Conservation (phyloP, 2,113 vertebrate genomes). For the Leptosomus discolor region DNA sequence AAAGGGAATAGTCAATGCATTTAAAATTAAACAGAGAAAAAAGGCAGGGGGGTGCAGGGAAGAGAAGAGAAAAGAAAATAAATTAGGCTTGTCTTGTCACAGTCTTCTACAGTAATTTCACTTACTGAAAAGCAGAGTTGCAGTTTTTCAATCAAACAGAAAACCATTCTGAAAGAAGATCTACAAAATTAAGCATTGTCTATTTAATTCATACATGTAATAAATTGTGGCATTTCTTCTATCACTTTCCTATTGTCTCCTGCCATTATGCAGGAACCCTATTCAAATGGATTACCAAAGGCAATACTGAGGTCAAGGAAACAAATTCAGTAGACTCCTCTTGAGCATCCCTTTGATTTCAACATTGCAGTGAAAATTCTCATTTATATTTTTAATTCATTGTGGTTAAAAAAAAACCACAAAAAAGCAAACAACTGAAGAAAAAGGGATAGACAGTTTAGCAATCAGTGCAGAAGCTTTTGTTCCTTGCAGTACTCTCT, state of each 20-base stretch:
- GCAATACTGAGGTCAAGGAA: constrained; percentile 18
- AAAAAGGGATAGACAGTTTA: neutral
- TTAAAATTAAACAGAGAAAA: constrained; percentile 17
- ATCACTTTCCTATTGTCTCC: neutral
- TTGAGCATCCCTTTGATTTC: constrained; percentile 3
- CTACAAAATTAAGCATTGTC: constrained; percentile 9
- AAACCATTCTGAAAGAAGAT: neutral
- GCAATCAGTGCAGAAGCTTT: neutral
- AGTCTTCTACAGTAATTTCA: neutral
- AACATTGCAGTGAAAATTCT: neutral
- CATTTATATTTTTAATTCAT: constrained; percentile 38
- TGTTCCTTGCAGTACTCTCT: neutral
- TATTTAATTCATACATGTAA: constrained; percentile 7
- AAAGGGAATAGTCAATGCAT: neutral
- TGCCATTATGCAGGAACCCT: neutral
- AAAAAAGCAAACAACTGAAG: neutral
- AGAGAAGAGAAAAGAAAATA: neutral
- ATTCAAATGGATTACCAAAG: constrained; percentile 24
- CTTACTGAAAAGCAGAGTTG: constrained; percentile 2
- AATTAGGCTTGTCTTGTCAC: neutral
- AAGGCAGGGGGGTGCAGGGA: neutral
- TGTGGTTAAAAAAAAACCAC: neutral
- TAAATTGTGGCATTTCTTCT: neutral
- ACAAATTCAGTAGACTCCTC: neutral
- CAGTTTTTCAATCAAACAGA: constrained; percentile 20